Conservation (phyloP, 1,140 invertebrate genomes). For the Nasonia vitripennis region DNA sequence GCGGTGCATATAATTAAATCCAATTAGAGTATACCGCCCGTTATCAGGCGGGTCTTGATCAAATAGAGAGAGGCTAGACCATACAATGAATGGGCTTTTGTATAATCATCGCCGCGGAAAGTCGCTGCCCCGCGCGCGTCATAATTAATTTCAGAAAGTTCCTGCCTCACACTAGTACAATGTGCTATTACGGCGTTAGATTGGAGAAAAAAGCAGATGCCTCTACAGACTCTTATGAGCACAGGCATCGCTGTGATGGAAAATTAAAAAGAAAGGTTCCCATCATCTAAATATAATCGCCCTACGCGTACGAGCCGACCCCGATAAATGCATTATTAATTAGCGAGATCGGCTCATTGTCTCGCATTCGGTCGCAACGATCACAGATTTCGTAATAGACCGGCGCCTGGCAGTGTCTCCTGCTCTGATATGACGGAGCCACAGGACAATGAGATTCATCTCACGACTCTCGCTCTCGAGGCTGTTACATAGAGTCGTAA, state of each 20-base stretch:
- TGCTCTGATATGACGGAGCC: background rate
- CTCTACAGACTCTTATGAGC: background rate
- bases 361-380: background rate
- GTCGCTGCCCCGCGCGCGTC: background rate
- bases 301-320: background rate
- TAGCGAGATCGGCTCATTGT: background rate
- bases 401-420: too few relatives aligned
- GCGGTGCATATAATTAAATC: background rate
- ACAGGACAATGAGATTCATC: slow-evolving; percentile 31
- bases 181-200: background rate
- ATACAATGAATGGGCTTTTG: background rate
- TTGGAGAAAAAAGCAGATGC: background rate
- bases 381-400: background rate
- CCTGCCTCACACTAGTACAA: background rate
- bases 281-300: background rate
- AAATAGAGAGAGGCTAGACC: background rate
- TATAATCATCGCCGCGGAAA: background rate
- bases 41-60: background rate
- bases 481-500: background rate
- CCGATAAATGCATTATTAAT: background rate
- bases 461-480: background rate
- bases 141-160: slow-evolving; percentile 14
- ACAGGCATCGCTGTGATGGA: background rate
- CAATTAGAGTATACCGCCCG: background rate
- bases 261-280: slow-evolving; percentile 1